These are phyloP conservation scores for Drosophila funebris DNA, from an alignment of 1,140 invertebrate species.

Conservation along the genomic window DNA sequence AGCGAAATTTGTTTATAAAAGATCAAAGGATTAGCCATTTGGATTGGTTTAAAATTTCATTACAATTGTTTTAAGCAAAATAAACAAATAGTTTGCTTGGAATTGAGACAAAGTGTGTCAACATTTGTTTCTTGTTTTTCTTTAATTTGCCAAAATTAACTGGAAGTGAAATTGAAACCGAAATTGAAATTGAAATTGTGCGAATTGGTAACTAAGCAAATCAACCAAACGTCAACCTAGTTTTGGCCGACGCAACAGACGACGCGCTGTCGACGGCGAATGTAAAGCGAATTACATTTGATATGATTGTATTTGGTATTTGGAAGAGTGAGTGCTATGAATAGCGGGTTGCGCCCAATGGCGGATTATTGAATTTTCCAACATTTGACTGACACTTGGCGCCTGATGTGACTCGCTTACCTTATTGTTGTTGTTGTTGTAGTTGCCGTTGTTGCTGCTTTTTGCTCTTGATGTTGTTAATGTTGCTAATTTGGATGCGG, in stretches of 20 bases:
- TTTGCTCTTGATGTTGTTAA: slow-evolving; percentile 42
- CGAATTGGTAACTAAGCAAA: slow-evolving; percentile 49
- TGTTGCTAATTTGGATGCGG: slow-evolving; percentile 48
- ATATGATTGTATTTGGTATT: slow-evolving; percentile 40
- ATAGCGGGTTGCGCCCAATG: slow-evolving; percentile 54
- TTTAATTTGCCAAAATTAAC: slow-evolving; percentile 55
- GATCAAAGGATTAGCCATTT: slow-evolving; percentile 35
- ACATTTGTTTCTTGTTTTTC: slow-evolving; percentile 49
- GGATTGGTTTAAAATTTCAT: neutral
- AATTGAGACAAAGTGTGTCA: slow-evolving; percentile 14
- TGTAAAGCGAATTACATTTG: slow-evolving; percentile 47
- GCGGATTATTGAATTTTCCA: slow-evolving; percentile 81
- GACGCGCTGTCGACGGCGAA: slow-evolving; percentile 40
- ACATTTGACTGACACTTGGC: slow-evolving; percentile 75
- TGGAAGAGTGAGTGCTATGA: neutral
- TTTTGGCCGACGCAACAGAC: slow-evolving; percentile 70
- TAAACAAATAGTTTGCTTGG: slow-evolving; percentile 12
- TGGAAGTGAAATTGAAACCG: slow-evolving; percentile 48
- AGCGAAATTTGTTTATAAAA: slow-evolving; percentile 46
- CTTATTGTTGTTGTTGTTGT: slow-evolving; percentile 20
- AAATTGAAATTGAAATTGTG: slow-evolving; percentile 61
- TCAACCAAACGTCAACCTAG: slow-evolving; percentile 71
- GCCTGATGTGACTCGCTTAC: slow-evolving; percentile 61
- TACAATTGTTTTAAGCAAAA: slow-evolving; percentile 10
- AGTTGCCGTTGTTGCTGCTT: slow-evolving; percentile 5